Conservation (phyloP, 2,113 vertebrate genomes). For the Bostrychus sinensis region DNA sequence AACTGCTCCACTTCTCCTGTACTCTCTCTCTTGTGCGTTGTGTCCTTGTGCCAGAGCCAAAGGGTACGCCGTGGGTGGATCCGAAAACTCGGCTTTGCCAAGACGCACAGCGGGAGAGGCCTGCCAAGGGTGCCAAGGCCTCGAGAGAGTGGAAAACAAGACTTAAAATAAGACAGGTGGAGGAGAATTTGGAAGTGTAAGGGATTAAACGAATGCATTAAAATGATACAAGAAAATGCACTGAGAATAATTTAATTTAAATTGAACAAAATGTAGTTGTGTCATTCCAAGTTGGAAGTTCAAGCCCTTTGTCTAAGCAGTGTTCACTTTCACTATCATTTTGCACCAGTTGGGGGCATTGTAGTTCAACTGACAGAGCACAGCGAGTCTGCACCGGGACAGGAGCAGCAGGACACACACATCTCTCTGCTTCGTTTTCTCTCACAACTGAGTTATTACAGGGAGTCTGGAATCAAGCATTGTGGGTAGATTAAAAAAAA, state of each 20-base stretch:
- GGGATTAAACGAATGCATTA: neutral
- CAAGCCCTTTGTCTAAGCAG: conserved; percentile 46
- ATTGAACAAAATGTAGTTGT: conserved; percentile 5
- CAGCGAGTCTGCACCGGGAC: neutral
- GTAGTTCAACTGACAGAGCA: conserved; percentile 79
- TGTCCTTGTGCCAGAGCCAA: conserved; percentile 73
- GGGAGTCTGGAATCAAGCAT: conserved; percentile 2
- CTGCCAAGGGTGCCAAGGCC: conserved; percentile 68
- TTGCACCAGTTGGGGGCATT: conserved; percentile 87
- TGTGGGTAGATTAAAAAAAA: too few relatives aligned
- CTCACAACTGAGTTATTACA: conserved; percentile 32
- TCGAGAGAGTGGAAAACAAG: conserved; percentile 50
- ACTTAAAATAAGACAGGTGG: neutral
- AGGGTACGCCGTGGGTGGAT: conserved; percentile 72
- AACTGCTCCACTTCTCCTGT: conserved; percentile 22
- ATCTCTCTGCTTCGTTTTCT: conserved; percentile 37
- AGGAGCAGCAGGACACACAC: conserved; percentile 27
- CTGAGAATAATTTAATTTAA: neutral
- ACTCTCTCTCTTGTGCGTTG: conserved; percentile 39
- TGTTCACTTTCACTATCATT: conserved; percentile 36
- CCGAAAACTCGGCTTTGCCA: conserved; percentile 68
- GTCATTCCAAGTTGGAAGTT: conserved; percentile 34
- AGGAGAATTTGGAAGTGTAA: conserved; percentile 4
- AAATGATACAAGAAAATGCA: neutral
- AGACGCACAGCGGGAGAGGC: conserved; percentile 54